These are phyloP conservation scores for Lamproptera curius DNA, from an alignment of 2,888 invertebrate genomes.

Conservation along the genomic window DNA sequence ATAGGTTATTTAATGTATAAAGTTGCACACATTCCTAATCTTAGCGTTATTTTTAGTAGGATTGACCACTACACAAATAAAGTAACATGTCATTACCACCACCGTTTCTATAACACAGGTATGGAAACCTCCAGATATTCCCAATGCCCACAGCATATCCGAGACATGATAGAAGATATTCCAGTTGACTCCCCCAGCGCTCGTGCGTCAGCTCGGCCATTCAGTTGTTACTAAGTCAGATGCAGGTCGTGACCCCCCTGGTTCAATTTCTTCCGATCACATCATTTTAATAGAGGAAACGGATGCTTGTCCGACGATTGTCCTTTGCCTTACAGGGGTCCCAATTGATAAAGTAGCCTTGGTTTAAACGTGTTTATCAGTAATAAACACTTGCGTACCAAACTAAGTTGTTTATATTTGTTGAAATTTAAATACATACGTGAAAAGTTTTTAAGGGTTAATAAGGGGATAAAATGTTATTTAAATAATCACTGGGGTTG, in stretches of 20 bases:
- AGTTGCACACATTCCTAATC: no score
- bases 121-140: conserved; percentile 93
- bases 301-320: conserved; percentile 31
- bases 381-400: neutral
- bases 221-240: conserved; percentile 29
- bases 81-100: no score
- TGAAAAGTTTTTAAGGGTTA: no score
- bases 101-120: conserved; percentile 90
- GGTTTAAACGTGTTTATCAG: neutral
- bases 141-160: conserved; percentile 93
- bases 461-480: no score
- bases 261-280: conserved; percentile 27
- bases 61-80: no score
- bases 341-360: neutral
- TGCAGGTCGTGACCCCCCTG: conserved; percentile 31
- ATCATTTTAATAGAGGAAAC: conserved; percentile 46
- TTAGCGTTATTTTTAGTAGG: no score
- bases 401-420: no score
- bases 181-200: conserved; percentile 85
- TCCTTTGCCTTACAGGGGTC: conserved; percentile 6
- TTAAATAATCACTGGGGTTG: no score
- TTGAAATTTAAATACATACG: no score
- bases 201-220: conserved; percentile 71
- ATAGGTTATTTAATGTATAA: no score
- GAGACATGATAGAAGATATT: conserved; percentile 88